These are phyloP conservation scores for Nasua narica DNA, from an alignment of 2,797 vertebrate genomes.

Conservation along the genomic window DNA sequence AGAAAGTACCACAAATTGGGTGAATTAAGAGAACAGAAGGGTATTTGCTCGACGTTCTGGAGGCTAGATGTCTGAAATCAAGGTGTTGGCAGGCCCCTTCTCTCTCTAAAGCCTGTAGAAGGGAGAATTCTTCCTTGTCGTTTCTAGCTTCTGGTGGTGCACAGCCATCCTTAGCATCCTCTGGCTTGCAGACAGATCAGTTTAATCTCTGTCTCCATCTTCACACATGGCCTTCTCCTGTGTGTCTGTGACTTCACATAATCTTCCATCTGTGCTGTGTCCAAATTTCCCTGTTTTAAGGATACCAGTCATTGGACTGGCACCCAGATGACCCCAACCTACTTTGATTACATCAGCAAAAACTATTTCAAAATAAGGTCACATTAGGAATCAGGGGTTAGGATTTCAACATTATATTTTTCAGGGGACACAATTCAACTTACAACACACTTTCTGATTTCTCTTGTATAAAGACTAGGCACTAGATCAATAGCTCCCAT, in stretches of 20 bases:
- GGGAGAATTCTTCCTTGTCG: background rate
- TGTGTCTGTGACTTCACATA: background rate
- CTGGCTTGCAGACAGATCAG: background rate
- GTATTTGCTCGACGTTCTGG: background rate
- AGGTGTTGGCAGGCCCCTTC: background rate
- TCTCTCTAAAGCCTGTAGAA: background rate
- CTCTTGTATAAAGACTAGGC: background rate
- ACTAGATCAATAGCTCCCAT: background rate
- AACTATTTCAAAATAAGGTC: background rate
- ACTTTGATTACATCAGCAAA: background rate
- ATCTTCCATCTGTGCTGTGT: background rate
- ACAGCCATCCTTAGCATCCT: background rate
- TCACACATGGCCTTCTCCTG: background rate
- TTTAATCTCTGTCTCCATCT: background rate
- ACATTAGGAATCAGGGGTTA: background rate
- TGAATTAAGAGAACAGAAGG: background rate
- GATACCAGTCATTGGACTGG: background rate
- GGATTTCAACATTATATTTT: background rate
- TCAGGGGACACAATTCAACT: background rate
- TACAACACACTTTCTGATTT: background rate
- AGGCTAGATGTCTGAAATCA: background rate
- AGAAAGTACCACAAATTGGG: background rate
- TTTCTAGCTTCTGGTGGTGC: background rate
- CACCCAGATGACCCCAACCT: background rate
- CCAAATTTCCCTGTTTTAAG: background rate